phyloP scores from a whole-genome alignment of 2,888 invertebrate species.

The Tetheella fluctuosa region DNA sequence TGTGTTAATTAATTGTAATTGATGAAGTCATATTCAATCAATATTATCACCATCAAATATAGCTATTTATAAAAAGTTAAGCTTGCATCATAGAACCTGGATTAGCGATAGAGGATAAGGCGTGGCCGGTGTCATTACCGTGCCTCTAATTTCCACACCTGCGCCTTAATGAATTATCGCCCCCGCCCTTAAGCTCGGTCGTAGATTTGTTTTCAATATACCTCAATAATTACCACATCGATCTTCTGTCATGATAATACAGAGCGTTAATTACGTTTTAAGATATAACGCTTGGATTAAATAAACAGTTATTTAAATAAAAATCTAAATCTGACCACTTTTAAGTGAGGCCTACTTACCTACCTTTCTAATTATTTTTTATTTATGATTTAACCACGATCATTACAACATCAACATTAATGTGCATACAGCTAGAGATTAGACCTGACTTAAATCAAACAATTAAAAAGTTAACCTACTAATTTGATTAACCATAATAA shows the following conservation, averaged over 20 bases:
- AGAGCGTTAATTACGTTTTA: constrained; percentile 10
- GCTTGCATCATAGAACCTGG: background rate
- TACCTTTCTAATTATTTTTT: too few relatives aligned
- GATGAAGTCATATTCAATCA: too few relatives aligned
- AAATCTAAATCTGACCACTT: background rate
- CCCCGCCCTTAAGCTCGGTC: constrained; percentile 43
- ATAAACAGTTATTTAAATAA: background rate
- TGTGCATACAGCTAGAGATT: too few relatives aligned
- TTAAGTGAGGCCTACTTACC: background rate
- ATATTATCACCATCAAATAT: background rate
- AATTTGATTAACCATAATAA: too few relatives aligned
- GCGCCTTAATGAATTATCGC: constrained; percentile 67
- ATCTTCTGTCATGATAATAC: constrained; percentile 25
- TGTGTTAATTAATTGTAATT: too few relatives aligned
- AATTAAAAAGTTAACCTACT: too few relatives aligned
- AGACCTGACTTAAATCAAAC: too few relatives aligned
- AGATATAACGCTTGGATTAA: background rate
- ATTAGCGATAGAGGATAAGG: constrained; percentile 35
- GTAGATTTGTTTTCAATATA: constrained; percentile 32
- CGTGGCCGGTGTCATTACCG: constrained; percentile 66
- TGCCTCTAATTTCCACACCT: constrained; percentile 70
- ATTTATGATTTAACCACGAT: too few relatives aligned
- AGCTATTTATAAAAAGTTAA: background rate
- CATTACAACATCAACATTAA: too few relatives aligned
- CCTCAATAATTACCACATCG: constrained; percentile 28